phyloP scores from a whole-genome alignment of 2,113 vertebrate species.

The Podarcis raffonei region DNA sequence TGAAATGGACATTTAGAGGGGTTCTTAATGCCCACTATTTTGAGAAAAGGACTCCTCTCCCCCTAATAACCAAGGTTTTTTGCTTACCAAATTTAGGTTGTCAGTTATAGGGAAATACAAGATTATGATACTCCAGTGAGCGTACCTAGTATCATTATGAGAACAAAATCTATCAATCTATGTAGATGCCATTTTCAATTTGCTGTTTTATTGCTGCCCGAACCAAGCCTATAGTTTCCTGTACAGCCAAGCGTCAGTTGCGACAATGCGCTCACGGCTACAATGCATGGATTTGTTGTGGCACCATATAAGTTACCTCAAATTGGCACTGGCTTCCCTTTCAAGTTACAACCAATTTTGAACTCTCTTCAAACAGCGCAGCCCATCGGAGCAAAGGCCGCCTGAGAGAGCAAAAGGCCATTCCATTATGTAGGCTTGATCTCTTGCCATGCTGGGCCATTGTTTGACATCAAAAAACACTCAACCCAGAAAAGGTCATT shows the following conservation, averaged over 20 bases:
- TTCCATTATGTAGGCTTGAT: slow-evolving; percentile 47
- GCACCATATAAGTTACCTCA: slow-evolving; percentile 14
- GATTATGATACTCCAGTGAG: background rate
- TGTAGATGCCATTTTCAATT: background rate
- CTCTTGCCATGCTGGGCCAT: slow-evolving; percentile 48
- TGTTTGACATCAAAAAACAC: slow-evolving; percentile 52
- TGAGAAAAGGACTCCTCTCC: background rate
- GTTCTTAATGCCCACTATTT: background rate
- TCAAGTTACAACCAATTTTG: slow-evolving; percentile 46
- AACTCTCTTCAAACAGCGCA: slow-evolving; percentile 48
- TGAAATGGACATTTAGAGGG: too few relatives aligned
- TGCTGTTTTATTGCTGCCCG: background rate
- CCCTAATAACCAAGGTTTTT: background rate
- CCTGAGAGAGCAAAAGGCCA: slow-evolving; percentile 40
- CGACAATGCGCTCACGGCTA: background rate
- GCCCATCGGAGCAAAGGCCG: slow-evolving; percentile 2
- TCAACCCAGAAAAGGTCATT: slow-evolving; percentile 32
- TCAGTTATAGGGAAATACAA: background rate
- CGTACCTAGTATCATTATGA: background rate
- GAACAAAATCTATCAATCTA: background rate
- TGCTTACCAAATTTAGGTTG: background rate
- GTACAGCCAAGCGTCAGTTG: background rate
- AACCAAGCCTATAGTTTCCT: background rate
- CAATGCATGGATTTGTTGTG: background rate
- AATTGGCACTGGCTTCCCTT: slow-evolving; percentile 37